These are phyloP conservation scores for Aulostomus chinensis DNA, from an alignment of 2,797 vertebrate genomes.

Conservation along the genomic window DNA sequence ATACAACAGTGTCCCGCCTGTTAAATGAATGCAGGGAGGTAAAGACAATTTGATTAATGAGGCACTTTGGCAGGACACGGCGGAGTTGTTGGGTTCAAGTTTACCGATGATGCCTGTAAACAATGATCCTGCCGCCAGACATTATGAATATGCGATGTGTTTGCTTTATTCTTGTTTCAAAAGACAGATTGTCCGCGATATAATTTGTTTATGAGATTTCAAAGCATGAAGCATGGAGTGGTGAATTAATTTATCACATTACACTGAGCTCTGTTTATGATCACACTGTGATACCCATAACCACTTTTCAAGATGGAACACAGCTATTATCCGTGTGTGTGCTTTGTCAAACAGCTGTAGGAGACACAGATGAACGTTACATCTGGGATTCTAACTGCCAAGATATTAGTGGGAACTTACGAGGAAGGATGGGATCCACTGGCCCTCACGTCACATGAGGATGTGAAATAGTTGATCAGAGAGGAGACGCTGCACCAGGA, in stretches of 20 bases:
- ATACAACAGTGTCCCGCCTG: neutral
- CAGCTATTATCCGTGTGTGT: slow-evolving; percentile 38
- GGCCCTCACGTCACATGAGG: slow-evolving; percentile 6
- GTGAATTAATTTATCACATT: slow-evolving; percentile 40
- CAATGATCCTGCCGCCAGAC: slow-evolving; percentile 11
- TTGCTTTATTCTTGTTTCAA: slow-evolving; percentile 27
- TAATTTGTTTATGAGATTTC: slow-evolving; percentile 42
- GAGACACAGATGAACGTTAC: slow-evolving; percentile 39
- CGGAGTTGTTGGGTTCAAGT: too few species aligned
- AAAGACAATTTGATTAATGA: slow-evolving; percentile 12
- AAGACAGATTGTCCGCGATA: slow-evolving; percentile 34
- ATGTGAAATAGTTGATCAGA: slow-evolving; percentile 15
- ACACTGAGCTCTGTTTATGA: slow-evolving; percentile 24
- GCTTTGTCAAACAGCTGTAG: slow-evolving; percentile 52
- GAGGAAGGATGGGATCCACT: slow-evolving; percentile 24
- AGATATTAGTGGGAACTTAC: slow-evolving; percentile 48
- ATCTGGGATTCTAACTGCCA: slow-evolving; percentile 34
- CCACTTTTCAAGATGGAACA: slow-evolving; percentile 33
- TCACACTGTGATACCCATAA: slow-evolving; percentile 33
- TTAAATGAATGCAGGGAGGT: slow-evolving; percentile 1
- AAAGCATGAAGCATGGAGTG: slow-evolving; percentile 16
- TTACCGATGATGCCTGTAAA: slow-evolving; percentile 24
- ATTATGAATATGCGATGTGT: slow-evolving; percentile 14
- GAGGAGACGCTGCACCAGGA: slow-evolving; percentile 4
- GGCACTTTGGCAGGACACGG: slow-evolving; percentile 16